phyloP scores from a whole-genome alignment of 2,113 vertebrate genomes.

The Muntiacus reevesi region DNA sequence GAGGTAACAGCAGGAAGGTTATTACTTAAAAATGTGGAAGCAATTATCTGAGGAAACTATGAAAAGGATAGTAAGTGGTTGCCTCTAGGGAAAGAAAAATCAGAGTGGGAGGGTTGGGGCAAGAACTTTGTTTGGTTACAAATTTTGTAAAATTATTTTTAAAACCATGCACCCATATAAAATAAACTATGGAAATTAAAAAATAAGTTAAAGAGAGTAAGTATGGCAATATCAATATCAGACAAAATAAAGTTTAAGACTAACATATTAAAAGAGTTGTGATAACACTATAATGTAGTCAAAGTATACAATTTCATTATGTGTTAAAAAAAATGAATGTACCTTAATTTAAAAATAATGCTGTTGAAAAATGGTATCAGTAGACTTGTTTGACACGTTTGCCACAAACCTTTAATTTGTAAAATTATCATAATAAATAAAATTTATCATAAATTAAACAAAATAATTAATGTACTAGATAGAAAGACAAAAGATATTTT shows the following conservation, averaged over 20 bases:
- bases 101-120: background rate
- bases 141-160: background rate
- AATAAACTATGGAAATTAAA: background rate
- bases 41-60: constrained; percentile 3
- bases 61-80: background rate
- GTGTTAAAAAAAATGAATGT: background rate
- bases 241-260: background rate
- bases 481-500: constrained; percentile 4
- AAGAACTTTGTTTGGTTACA: background rate
- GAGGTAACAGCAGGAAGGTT: background rate
- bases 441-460: background rate
- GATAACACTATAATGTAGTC: background rate
- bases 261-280: background rate
- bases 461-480: background rate
- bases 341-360: background rate
- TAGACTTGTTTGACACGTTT: background rate
- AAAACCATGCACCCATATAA: background rate
- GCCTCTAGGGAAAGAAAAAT: background rate
- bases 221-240: background rate
- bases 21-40: constrained; percentile 34
- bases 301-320: background rate
- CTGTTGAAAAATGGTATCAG: background rate
- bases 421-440: background rate
- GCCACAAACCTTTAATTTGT: background rate
- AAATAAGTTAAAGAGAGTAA: background rate